Evolutionary conservation across 2,113 vertebrate genomes (phyloP).

Genomic region (Nannobrachium achirus): DNA sequence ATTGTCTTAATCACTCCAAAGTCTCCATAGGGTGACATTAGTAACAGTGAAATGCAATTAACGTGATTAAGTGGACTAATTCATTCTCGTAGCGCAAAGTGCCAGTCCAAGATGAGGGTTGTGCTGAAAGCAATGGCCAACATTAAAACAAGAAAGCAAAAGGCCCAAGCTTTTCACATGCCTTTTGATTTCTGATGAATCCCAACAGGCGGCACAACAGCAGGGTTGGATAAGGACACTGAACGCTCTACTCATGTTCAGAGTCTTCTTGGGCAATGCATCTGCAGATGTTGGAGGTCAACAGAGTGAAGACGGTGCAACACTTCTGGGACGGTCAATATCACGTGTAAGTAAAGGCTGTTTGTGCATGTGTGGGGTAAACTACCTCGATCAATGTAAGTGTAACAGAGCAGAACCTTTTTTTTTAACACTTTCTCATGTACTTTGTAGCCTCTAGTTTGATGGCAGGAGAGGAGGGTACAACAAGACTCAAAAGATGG

Average conservation of each 20-base stretch:
- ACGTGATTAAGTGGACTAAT: slow-evolving; percentile 61
- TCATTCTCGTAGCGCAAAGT: slow-evolving; percentile 25
- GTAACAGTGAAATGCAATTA: slow-evolving; percentile 63
- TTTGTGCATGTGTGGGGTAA: slow-evolving; percentile 32
- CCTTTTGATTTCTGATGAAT: slow-evolving; percentile 45
- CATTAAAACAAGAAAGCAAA: slow-evolving; percentile 19
- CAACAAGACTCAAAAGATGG: no score
- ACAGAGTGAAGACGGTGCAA: slow-evolving; percentile 63
- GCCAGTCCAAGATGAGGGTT: slow-evolving; percentile 37
- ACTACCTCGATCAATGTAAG: slow-evolving; percentile 51
- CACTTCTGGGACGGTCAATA: slow-evolving; percentile 52
- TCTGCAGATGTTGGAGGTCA: slow-evolving; percentile 54
- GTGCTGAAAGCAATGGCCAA: slow-evolving; percentile 32
- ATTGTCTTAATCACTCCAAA: slow-evolving; percentile 64
- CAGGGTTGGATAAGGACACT: slow-evolving; percentile 42
- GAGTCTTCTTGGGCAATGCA: slow-evolving; percentile 55
- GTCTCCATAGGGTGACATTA: slow-evolving; percentile 58
- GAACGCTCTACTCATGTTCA: slow-evolving; percentile 33
- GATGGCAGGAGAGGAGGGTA: no score
- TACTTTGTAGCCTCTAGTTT: no score
- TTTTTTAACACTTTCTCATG: slow-evolving; percentile 31
- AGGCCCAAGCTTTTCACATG: slow-evolving; percentile 17
- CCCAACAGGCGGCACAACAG: slow-evolving; percentile 56
- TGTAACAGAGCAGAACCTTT: slow-evolving; percentile 35
- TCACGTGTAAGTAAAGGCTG: slow-evolving; percentile 43